Evolutionary conservation across 1,140 invertebrate genomes (phyloP).

Genomic region (Eurosta solidaginis): DNA sequence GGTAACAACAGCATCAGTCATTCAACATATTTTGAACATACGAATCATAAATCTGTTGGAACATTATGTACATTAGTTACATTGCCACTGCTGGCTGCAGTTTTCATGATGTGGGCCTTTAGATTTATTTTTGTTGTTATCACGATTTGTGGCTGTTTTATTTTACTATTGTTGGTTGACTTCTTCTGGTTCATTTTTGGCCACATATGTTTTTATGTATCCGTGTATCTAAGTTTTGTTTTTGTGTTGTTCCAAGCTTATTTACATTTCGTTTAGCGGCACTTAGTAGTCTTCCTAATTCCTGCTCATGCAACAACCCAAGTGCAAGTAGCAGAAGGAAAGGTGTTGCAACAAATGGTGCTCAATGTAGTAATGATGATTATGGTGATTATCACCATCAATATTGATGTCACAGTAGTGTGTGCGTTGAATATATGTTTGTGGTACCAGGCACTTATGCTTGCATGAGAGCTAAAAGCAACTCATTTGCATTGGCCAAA

Average conservation of each 20-base stretch:
- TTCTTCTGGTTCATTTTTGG: neutral
- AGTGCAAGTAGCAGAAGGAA: neutral
- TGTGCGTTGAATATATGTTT: neutral
- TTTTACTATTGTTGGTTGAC: constrained; percentile 18
- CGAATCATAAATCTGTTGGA: neutral
- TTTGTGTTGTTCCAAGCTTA: constrained; percentile 54
- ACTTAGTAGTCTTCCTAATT: constrained; percentile 38
- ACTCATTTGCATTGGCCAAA: neutral
- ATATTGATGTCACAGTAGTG: too few relatives aligned
- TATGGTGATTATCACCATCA: neutral
- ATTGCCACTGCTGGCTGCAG: neutral
- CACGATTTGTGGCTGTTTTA: neutral
- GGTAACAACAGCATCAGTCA: neutral
- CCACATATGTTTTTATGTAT: too few relatives aligned
- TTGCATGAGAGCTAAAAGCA: neutral
- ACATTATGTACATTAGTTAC: neutral
- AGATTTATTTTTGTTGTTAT: constrained; percentile 9
- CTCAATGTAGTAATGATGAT: neutral
- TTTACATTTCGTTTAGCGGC: constrained; percentile 59
- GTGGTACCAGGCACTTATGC: neutral
- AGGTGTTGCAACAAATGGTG: neutral
- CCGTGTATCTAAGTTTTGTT: too few relatives aligned
- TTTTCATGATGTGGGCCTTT: neutral
- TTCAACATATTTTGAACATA: neutral
- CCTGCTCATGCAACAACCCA: neutral